Conservation (phyloP, 2,888 invertebrate species). For the Argyra leucocephala region DNA sequence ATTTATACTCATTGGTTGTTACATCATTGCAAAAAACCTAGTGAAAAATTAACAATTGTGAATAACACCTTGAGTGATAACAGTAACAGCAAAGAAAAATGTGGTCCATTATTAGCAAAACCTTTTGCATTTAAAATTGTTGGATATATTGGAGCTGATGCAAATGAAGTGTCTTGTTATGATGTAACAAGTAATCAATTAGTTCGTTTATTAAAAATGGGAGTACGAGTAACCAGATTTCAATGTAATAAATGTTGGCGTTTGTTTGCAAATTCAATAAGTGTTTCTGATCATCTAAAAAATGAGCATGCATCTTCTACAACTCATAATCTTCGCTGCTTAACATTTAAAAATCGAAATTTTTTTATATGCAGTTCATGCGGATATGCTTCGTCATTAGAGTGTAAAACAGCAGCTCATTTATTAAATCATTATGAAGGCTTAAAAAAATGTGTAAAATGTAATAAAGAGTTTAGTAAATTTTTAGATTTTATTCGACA, state of each 20-base stretch:
- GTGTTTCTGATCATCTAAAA: slow-evolving; percentile 14
- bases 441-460: slow-evolving; percentile 30
- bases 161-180: not conserved
- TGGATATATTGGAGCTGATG: not conserved
- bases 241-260: slow-evolving; percentile 10
- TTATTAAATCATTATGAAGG: slow-evolving; percentile 32
- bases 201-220: not conserved
- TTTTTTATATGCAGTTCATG: slow-evolving; percentile 9
- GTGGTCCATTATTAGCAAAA: not conserved
- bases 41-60: not conserved
- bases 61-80: not conserved
- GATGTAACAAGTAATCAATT: not conserved
- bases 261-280: not conserved
- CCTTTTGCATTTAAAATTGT: slow-evolving; percentile 1
- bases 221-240: not conserved
- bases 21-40: slow-evolving; percentile 4
- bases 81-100: not conserved
- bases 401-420: slow-evolving; percentile 41
- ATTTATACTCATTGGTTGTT: slow-evolving; percentile 8
- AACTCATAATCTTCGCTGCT: not conserved
- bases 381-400: slow-evolving; percentile 7
- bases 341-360: not conserved
- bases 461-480: slow-evolving; percentile 18
- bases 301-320: not conserved
- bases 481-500: slow-evolving; percentile 9